Base-by-base conservation (phyloP, 23 tunicate species). In the Diplosoma virens region DNA sequence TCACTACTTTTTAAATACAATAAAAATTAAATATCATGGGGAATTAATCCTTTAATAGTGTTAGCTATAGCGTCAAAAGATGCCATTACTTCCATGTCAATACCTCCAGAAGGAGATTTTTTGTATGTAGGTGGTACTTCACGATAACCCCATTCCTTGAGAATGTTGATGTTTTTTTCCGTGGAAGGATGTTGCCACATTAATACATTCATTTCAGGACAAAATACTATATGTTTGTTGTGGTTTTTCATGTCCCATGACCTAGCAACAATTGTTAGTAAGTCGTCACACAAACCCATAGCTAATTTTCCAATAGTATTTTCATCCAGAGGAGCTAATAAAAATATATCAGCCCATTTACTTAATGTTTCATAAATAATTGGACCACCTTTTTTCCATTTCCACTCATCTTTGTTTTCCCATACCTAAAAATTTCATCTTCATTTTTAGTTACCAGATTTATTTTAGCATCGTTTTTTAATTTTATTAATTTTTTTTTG, bases 131-230 rank as follows among this genome's bases (percentile, higher is more conserved):
- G 97, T 1, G 91, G 78, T 7, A 92, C 59, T 25, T 61, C 41
- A 0, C 37, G 67, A 58, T 64, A 86, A 4, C 93, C 93, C 97
- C 97, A 92, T 21, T 45, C 46, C 29, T 86, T 52, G 47, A 92
- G 30, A 2, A 31, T 81, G 16, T 81, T 59, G 2, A 92, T 41
- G 32, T 81, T 84, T 52, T 33, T 32, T 0, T 77, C 34, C 17
- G 97, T 92, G 21, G 37, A 30, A 23, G 97, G 97, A 41, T 92
- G 97, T 3, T 73, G 7, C 84, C 86, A 92, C 97, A 92, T 92
- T 22, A 76, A 37, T 1, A 93, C 81, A 69, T 92, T 92, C 97
- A 92, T 92, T 7, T 93, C 93, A 17, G 97, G 97, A 32, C 90
- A 85, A 79, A 90, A 64, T 31, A 90, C 32, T 21, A 90, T 26